Evolutionary conservation across 2,888 invertebrate species (phyloP).

Genomic region (Pollenia amentaria): DNA sequence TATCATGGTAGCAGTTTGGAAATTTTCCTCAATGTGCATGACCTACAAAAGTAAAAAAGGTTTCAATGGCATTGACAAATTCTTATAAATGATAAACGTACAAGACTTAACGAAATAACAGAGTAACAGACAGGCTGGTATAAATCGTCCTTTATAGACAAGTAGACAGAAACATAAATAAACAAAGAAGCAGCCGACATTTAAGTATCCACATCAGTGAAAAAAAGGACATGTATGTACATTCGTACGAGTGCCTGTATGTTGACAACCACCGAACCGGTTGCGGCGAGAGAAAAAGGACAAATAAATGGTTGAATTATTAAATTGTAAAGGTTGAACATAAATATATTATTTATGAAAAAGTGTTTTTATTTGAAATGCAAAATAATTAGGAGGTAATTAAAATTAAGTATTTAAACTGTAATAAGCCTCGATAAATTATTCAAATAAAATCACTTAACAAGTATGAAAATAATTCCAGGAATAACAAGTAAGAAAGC

Average conservation of each 20-base stretch:
- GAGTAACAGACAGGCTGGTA: neutral
- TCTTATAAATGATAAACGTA: neutral
- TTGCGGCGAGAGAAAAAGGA: neutral
- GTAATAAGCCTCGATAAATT: no score
- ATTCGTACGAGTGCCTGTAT: neutral
- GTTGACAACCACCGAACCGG: neutral
- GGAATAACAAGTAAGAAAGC: no score
- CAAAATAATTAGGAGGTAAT: no score
- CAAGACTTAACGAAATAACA: no score
- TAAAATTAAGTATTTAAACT: no score
- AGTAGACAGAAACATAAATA: neutral
- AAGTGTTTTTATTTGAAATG: no score
- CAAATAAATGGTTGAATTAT: neutral
- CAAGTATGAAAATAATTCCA: no score
- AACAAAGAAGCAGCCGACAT: neutral
- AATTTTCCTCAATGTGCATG: neutral
- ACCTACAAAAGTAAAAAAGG: neutral
- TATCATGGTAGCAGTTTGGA: neutral
- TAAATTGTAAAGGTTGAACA: no score
- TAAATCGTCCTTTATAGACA: neutral
- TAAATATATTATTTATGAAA: no score
- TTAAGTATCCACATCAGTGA: neutral
- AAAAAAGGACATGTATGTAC: neutral
- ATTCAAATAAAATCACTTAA: no score
- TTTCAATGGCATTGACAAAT: constrained; percentile 15